Conservation (phyloP, 2,797 vertebrate species). For the Hemitrygon akajei region DNA sequence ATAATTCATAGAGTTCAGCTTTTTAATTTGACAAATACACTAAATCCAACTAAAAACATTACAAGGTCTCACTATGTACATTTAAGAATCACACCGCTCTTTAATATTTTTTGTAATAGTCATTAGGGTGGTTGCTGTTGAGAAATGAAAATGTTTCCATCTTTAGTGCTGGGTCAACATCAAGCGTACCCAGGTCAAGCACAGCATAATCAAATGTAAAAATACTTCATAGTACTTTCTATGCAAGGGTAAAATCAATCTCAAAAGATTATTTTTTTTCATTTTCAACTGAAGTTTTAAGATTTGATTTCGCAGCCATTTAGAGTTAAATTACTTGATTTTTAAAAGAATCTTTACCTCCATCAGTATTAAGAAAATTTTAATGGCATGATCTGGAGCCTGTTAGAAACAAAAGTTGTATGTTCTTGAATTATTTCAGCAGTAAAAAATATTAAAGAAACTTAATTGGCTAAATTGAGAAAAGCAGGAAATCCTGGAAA, state of each 20-base stretch:
- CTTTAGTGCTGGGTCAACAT: constrained; percentile 6
- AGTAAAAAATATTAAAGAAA: neutral
- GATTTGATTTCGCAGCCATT: neutral
- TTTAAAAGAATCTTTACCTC: neutral
- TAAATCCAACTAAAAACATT: neutral
- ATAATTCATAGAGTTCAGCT: neutral
- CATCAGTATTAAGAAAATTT: neutral
- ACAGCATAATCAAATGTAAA: neutral
- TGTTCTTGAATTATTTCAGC: neutral
- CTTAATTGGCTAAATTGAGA: neutral
- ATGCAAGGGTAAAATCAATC: neutral
- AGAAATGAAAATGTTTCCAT: neutral
- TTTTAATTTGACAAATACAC: neutral
- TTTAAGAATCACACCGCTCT: neutral
- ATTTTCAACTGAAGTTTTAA: neutral
- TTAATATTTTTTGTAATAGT: neutral
- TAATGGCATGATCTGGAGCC: neutral
- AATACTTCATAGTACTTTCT: neutral
- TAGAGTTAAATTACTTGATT: neutral
- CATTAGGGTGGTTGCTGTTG: no score
- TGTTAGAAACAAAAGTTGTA: neutral
- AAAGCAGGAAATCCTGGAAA: neutral
- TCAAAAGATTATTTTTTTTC: neutral
- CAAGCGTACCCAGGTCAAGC: constrained; percentile 5
- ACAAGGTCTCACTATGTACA: neutral